phyloP scores from a whole-genome alignment of 1,140 invertebrate species.

The Diabrotica virgifera region DNA sequence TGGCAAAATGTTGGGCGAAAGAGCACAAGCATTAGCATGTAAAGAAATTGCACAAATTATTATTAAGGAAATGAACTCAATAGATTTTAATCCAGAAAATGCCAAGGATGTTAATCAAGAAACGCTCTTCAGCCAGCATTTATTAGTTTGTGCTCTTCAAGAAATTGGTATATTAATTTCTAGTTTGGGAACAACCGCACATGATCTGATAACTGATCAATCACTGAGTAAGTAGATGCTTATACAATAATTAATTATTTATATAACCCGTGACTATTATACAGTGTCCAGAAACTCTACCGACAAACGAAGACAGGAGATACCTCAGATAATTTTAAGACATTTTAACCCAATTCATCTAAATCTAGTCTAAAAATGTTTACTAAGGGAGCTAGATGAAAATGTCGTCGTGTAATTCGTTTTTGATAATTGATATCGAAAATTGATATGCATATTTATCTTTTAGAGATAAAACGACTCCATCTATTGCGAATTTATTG shows the following conservation, averaged over 20 bases:
- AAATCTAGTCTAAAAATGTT: too few species aligned
- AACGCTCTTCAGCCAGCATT: slow-evolving; percentile 89
- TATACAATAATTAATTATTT: neutral
- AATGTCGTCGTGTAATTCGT: too few species aligned
- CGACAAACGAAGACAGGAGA: too few species aligned
- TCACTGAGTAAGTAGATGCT: slow-evolving; percentile 62
- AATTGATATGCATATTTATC: too few species aligned
- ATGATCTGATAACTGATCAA: slow-evolving; percentile 82
- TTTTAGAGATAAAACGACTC: too few species aligned
- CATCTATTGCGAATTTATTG: too few species aligned
- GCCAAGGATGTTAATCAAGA: slow-evolving; percentile 87
- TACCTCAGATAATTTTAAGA: too few species aligned
- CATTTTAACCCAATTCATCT: too few species aligned
- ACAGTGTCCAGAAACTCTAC: too few species aligned
- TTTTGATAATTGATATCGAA: too few species aligned
- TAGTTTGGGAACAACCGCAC: slow-evolving; percentile 87
- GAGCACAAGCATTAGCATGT: slow-evolving; percentile 91
- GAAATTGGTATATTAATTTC: slow-evolving; percentile 84
- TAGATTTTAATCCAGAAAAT: slow-evolving; percentile 87
- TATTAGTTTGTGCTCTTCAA: slow-evolving; percentile 90
- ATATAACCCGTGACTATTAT: too few species aligned
- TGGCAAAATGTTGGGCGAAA: slow-evolving; percentile 92
- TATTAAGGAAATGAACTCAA: slow-evolving; percentile 91
- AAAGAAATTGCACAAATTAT: slow-evolving; percentile 93
- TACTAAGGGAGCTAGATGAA: too few species aligned